Base-by-base conservation (phyloP, 2,797 vertebrate species). In the Coreius guichenoti region DNA sequence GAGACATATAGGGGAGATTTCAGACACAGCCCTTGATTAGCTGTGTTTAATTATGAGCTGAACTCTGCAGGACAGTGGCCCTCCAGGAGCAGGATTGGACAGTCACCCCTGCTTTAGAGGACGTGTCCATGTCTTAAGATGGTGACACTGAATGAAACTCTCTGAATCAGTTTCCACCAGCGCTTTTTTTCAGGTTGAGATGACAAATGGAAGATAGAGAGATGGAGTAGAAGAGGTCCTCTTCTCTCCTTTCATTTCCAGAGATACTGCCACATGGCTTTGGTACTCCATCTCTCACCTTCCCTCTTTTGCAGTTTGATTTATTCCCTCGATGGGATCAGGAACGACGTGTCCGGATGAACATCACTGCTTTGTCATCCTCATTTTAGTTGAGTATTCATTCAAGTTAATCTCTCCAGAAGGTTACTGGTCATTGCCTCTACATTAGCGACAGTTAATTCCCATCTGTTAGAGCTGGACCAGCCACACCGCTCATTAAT, bases 331-430 rank as follows among this genome's bases (percentile, higher is more conserved):
- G 94, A 94, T 92, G 91, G 93, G 93, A 94, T 96, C 94, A 93
- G 94, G 92, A 96, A 93, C 87, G 92, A 94, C 92, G 89, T 91
- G 93, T 94, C 93, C 94, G 94, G 94, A 87, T 85, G 90, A 93
- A 92, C 83, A 45, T 87, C 54, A 80, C 88, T 85, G 92, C 90
- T 75, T 74, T 88, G 81, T 95, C 94, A 95, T 97, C 96, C 95
- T 95, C 94, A 96, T 96, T 96, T 95, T 94, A 96, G 94, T 94
- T 93, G 89, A 91, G 94, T 95, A 93, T 67, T 80, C 58, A 80
- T 23, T 67, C 78, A 96, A 96, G 96, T 96, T 96, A 96, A 95
- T 95, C 94, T 95, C 95, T 90, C 92, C 91, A 92, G 96, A 97
- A 97, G 96, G 96, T 97, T 96, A 96, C 93, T 92, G 92, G 93